Conservation (phyloP, 2,113 vertebrate genomes). For the Plestiodon gilberti region DNA sequence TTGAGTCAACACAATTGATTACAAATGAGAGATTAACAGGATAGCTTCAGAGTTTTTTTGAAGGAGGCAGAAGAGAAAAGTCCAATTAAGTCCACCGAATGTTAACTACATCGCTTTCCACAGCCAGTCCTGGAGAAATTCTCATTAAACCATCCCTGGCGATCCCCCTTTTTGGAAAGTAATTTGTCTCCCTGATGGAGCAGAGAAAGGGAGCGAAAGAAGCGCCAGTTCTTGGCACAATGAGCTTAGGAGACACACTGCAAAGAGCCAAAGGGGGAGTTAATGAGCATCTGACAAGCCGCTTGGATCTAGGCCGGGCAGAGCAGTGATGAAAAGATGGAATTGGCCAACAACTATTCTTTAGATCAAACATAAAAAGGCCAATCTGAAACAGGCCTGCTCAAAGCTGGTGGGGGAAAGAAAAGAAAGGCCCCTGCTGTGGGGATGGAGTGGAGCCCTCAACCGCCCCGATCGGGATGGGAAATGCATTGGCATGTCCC, state of each 20-base stretch:
- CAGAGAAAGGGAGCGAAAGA: conserved; percentile 86
- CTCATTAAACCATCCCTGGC: conserved; percentile 98
- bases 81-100: conserved; percentile 99
- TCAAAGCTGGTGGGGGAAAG: conserved; percentile 80
- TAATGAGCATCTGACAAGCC: conserved; percentile 96
- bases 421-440: conserved; percentile 74
- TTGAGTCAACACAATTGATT: conserved; percentile 98
- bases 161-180: conserved; percentile 87
- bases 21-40: conserved; percentile 99
- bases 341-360: conserved; percentile 86
- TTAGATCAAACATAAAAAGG: conserved; percentile 89
- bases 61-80: conserved; percentile 92
- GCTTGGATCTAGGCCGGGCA: conserved; percentile 88
- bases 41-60: conserved; percentile 89
- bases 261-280: conserved; percentile 92
- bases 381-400: conserved; percentile 87
- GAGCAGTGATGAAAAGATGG: conserved; percentile 88
- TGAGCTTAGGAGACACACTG: conserved; percentile 90
- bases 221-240: conserved; percentile 92
- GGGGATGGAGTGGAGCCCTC: conserved; percentile 71
- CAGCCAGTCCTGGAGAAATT: conserved; percentile 98
- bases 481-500: conserved; percentile 18
- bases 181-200: conserved; percentile 90
- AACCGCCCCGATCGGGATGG: conserved; percentile 56
- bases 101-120: conserved; percentile 98